Evolutionary conservation across 1,140 invertebrate species (phyloP), one percentile per base, ranked within the genome.

Genomic region (Anadara kagoshimensis): DNA sequence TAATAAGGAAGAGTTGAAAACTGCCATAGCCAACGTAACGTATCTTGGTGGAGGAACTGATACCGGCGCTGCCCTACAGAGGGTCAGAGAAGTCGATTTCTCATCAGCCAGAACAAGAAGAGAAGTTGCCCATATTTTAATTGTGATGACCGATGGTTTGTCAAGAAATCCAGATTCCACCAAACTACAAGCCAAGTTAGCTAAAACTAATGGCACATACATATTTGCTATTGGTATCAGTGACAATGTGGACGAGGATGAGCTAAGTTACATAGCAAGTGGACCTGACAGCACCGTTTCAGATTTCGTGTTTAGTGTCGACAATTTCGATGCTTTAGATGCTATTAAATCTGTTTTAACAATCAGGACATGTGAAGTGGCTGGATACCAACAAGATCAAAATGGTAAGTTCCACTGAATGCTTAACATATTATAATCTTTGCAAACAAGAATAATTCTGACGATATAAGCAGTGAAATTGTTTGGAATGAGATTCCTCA

Each of bases 141-240:
- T 83, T n/a, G 61, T 83, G 3, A 49, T 83, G 26, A 83, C 79
- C 1, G 73, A 76, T 41, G 81, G 81, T 0, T 63, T 66, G 49
- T 81, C 79, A 1, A 14, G 49, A 26, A 62, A 73, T 53, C 54
- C 72, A 29, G 26, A 57, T 41, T 24, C 63, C 44, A 75, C 73
- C 0, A 44, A 41, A n/a, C 10, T 22, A 11, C 74, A 82, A 51
- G 82, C 82, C 0, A 49, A 54, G 16, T 18, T 75, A 1, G 49
- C 73, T 11, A 74, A 77, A n/a, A 58, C 65, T 7, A 66, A 57
- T 18, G 80, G 80, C 0, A 73, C 78, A 12, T 67, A 76, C 49
- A 45, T 84, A 12, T 83, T 78, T 69, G 75, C 70, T 0, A 66
- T 84, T 12, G 76, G 75, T 5, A 61, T 80, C 20, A 76, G 70